Base-by-base conservation (phyloP, 2,888 invertebrate genomes). In the Euzetes globulus region DNA sequence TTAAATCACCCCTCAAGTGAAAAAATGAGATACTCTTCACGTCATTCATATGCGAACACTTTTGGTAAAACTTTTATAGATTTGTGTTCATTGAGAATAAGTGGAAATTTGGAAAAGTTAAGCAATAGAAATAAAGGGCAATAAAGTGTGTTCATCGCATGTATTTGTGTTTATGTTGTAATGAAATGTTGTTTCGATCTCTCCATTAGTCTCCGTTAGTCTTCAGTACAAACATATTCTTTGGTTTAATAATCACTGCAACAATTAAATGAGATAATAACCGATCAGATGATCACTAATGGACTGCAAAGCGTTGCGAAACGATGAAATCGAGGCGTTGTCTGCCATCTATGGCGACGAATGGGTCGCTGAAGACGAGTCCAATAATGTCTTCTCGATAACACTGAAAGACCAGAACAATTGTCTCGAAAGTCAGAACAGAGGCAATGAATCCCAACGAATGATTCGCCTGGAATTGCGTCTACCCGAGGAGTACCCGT, bases 331-430 rank as follows among this genome's bases (percentile, higher is more conserved):
- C 22, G 90, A 90, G 83, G 89, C 88, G 0, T 82, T 91, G 22
- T 84, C 85, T 77, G 87, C 91, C 3, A 91, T 91, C 78, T 91
- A 90, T 80, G 88, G 86, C 2, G 84, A 87, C 27, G 88, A 90
- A 78, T 90, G 88, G 87, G 84, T 84, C 74, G 84, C 84, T 6
- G 88, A 89, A 77, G 86, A 87, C 80, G 86, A 85, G 72, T 83
- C 83, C 25, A 83, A 85, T 47, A 84, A 85, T 77, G 84, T 85
- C 0, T 90, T 87, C 80, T 87, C 86, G 78, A 87, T 90, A n/a
- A 84, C 58, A 9, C 52, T 78, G 19, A 47, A 33, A 13, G 72
- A 47, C 50, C 60, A 71, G 27, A 55, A 52, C 15, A 65, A 72
- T 27, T 41, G 15, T 15, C 3, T 25, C 15, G 33, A 71, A 1